phyloP scores from a whole-genome alignment of 2,888 invertebrate genomes.

The Cartodere bifasciata region DNA sequence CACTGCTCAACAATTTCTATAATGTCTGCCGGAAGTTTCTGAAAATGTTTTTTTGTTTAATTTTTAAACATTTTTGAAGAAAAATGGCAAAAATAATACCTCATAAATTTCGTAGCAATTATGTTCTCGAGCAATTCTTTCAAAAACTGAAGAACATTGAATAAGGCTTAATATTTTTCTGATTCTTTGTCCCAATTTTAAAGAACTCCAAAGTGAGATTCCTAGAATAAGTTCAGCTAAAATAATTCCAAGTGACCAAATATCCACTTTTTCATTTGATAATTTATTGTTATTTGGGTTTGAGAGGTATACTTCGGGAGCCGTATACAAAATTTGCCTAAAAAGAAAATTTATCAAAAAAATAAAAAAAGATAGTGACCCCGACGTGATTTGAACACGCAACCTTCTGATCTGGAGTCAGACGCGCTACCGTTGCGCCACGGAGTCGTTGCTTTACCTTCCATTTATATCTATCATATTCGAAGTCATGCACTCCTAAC shows the following conservation, averaged over 20 bases:
- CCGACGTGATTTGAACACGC: slow-evolving; percentile 96
- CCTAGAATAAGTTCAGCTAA: slow-evolving; percentile 66
- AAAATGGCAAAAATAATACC: slow-evolving; percentile 31
- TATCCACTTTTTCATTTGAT: slow-evolving; percentile 67
- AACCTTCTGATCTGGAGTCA: slow-evolving; percentile 98
- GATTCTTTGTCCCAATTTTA: slow-evolving; percentile 62
- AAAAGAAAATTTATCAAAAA: too few relatives aligned
- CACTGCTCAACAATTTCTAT: slow-evolving; percentile 57
- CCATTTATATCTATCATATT: too few relatives aligned
- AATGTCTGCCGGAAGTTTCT: slow-evolving; percentile 47
- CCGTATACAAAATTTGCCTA: slow-evolving; percentile 64
- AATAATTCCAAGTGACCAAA: slow-evolving; percentile 92
- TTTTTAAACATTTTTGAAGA: slow-evolving; percentile 3
- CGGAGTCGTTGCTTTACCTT: slow-evolving; percentile 67
- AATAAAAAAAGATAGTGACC: slow-evolving; percentile 46
- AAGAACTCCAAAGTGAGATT: slow-evolving; percentile 54
- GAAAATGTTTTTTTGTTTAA: slow-evolving; percentile 14
- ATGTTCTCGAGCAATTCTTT: slow-evolving; percentile 68
- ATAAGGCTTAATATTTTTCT: slow-evolving; percentile 62
- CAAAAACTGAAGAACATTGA: slow-evolving; percentile 47
- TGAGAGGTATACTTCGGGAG: slow-evolving; percentile 68
- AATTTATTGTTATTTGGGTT: slow-evolving; percentile 36
- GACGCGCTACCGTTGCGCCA: slow-evolving; percentile 97
- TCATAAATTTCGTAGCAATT: slow-evolving; percentile 52
- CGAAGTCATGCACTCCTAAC: too few relatives aligned